Conservation (phyloP, 2,797 vertebrate genomes). For the Halcyon badia region DNA sequence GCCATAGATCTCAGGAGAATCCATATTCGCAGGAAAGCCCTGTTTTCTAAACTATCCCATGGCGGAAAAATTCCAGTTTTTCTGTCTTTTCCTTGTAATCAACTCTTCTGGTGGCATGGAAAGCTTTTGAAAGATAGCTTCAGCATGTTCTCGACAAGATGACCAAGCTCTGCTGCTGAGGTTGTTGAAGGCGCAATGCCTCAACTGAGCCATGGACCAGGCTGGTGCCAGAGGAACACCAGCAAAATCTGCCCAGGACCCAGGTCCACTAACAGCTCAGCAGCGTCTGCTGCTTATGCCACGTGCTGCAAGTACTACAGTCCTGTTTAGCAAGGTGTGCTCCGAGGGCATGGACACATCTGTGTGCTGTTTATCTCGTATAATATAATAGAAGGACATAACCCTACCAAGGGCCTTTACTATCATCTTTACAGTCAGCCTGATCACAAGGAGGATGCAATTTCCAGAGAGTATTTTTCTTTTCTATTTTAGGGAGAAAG, state of each 20-base stretch:
- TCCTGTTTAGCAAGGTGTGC: neutral
- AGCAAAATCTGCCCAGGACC: neutral
- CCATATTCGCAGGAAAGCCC: neutral
- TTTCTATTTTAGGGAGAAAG: neutral
- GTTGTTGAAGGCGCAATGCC: neutral
- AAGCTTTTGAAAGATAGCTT: neutral
- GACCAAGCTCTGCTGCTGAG: neutral
- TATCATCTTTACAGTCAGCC: neutral
- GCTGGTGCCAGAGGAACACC: neutral
- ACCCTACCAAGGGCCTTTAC: neutral
- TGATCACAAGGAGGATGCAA: neutral
- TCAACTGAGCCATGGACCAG: neutral
- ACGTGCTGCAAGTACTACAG: fast-evolving
- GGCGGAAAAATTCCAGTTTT: neutral
- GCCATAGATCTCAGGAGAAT: neutral
- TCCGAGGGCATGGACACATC: neutral
- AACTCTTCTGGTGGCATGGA: neutral
- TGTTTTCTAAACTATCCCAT: neutral
- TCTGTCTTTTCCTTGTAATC: neutral
- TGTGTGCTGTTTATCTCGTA: neutral
- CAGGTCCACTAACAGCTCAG: neutral
- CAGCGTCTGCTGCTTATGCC: neutral
- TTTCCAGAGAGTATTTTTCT: neutral
- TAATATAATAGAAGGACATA: constrained; percentile 4
- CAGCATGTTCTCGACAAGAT: neutral